A percentile compares a stretch with the other conserved stretches of the same genome.
phyloP scores from a whole-genome alignment of 2,113 vertebrate genomes.

The Brachyhypopomus gauderio region DNA sequence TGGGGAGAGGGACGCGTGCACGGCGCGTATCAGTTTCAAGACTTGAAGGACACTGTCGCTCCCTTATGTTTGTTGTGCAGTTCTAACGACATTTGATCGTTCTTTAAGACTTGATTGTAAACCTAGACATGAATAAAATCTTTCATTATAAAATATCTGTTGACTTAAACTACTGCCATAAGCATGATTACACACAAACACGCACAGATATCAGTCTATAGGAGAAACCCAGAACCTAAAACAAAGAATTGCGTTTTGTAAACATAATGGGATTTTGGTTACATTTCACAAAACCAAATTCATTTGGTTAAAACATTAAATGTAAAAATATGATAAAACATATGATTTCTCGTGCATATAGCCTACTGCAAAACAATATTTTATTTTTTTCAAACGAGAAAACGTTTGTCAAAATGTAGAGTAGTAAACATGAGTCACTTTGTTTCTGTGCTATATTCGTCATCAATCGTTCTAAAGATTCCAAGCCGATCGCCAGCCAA shows the following conservation, averaged over 20 bases:
- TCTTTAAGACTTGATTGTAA: not conserved
- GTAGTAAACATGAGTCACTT: conserved; percentile 25
- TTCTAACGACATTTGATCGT: not conserved
- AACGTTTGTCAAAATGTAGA: not conserved
- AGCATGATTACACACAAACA: not conserved
- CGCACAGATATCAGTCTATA: not conserved
- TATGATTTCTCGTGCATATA: no score
- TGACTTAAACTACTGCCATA: no score
- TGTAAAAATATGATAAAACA: no score
- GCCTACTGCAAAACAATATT: not conserved
- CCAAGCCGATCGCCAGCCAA: conserved; percentile 30
- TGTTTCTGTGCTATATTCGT: not conserved
- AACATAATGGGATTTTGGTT: not conserved
- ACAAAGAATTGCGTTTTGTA: not conserved
- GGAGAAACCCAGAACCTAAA: not conserved
- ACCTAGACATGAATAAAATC: no score
- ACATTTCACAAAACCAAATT: not conserved
- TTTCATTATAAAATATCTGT: no score
- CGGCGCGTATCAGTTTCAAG: conserved; percentile 37
- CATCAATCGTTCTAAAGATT: not conserved
- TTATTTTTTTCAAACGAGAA: not conserved
- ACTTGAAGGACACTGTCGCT: conserved; percentile 31
- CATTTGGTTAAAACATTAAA: not conserved
- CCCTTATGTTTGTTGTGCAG: conserved; percentile 37
- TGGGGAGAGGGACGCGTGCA: conserved; percentile 57